A percentile compares a stretch with the other conserved stretches of the same genome.
Conservation (phyloP, 1,140 invertebrate genomes). For the honey bee (Apis mellifera) region DNA sequence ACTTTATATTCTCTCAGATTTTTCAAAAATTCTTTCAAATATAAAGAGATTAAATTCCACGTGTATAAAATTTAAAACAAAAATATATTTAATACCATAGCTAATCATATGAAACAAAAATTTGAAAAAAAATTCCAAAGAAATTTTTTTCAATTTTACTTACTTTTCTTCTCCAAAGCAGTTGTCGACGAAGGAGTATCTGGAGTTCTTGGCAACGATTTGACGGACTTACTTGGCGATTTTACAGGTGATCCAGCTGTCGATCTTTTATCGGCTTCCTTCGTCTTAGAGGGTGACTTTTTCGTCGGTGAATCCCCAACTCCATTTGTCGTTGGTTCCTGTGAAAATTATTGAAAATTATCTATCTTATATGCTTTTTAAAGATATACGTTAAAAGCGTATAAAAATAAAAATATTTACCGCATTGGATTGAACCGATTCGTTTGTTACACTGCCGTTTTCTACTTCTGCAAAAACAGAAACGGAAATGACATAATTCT, state of each 20-base stretch:
- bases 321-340: constrained; percentile 83
- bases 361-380: neutral
- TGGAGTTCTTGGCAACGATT: constrained; percentile 84
- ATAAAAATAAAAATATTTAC: constrained; percentile 80
- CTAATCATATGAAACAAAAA: neutral
- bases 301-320: constrained; percentile 85
- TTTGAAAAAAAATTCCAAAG: neutral
- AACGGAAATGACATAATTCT: neutral
- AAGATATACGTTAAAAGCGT: neutral
- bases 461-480: constrained; percentile 86
- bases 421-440: constrained; percentile 85
- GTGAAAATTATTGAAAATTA: neutral
- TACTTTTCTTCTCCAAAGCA: constrained; percentile 88
- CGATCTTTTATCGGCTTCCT: constrained; percentile 80
- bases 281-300: constrained; percentile 81
- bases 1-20: too few relatives aligned
- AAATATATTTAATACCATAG: neutral
- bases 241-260: constrained; percentile 82
- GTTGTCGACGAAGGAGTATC: constrained; percentile 83
- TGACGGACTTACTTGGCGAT: constrained; percentile 84
- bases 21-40: too few relatives aligned
- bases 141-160: constrained; percentile 58
- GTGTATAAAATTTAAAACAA: neutral
- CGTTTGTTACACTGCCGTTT: constrained; percentile 90
- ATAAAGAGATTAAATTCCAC: too few relatives aligned